Percentiles rank a stretch among this genome's conserved stretches.
Evolutionary conservation across 2,797 vertebrate genomes (phyloP).

Genomic region (Decapterus maruadsi): DNA sequence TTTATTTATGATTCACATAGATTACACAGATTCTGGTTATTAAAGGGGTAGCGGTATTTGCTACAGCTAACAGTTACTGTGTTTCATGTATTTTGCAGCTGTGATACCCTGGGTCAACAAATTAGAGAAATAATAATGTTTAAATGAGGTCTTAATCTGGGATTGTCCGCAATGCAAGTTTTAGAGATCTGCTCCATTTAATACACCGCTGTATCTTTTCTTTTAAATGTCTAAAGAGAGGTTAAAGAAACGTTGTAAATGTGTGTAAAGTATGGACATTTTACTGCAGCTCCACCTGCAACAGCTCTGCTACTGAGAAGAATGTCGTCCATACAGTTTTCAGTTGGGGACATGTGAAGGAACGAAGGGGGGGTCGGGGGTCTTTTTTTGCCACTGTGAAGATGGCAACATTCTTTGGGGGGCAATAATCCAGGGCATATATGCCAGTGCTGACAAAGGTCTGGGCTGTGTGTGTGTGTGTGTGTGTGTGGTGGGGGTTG

Average conservation of each 20-base stretch:
- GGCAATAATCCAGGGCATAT: conserved; percentile 69
- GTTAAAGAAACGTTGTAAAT: conserved; percentile 17
- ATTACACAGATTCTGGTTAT: conserved; percentile 48
- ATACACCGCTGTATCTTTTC: conserved; percentile 3
- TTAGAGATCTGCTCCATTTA: conserved; percentile 17
- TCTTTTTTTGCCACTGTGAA: conserved; percentile 84
- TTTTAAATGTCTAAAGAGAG: conserved; percentile 9
- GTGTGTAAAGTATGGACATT: conserved; percentile 1
- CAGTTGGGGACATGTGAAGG: conserved; percentile 47
- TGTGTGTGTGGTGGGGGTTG: conserved; percentile 34
- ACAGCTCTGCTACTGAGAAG: conserved; percentile 39
- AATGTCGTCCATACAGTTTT: conserved; percentile 26
- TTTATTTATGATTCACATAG: conserved; percentile 71
- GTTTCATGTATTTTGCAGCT: conserved; percentile 37
- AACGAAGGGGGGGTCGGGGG: conserved; percentile 43
- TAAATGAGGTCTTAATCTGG: conserved; percentile 25
- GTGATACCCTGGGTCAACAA: conserved; percentile 42
- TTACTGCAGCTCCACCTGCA: neutral
- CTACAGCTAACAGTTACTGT: conserved; percentile 46
- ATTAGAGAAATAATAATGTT: conserved; percentile 43
- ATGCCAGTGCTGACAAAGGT: conserved; percentile 73
- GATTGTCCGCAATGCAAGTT: neutral
- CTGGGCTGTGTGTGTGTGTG: conserved; percentile 53
- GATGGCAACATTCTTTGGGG: conserved; percentile 80
- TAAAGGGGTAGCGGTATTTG: conserved; percentile 53